Evolutionary conservation across 37 sponge, comb jelly and placozoan species (phyloP).

Genomic region (Agelas oroides): DNA sequence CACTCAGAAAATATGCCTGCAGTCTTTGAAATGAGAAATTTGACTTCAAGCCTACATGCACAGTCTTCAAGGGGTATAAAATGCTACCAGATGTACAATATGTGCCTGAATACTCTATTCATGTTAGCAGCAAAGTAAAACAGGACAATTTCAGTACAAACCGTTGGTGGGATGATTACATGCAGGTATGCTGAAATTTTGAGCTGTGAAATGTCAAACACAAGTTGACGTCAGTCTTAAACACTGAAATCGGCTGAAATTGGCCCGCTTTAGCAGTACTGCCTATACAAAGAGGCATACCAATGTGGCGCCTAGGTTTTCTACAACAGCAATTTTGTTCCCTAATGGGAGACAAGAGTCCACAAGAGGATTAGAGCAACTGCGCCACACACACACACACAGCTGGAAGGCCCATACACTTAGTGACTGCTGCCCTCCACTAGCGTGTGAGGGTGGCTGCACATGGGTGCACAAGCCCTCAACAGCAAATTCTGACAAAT

Average conservation of each 20-base stretch:
- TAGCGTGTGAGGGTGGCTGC: constrained; percentile 36
- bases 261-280: too few species aligned
- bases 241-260: too few species aligned
- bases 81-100: too few species aligned
- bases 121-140: too few species aligned
- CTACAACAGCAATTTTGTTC: constrained; percentile 97
- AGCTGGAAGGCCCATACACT: constrained; percentile 52
- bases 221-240: too few species aligned
- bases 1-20: neutral
- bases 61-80: too few species aligned
- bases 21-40: neutral
- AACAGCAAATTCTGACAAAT: constrained; percentile 23
- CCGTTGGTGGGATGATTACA: too few species aligned
- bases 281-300: constrained; percentile 41
- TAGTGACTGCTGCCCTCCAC: constrained; percentile 36
- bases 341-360: constrained; percentile 60
- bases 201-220: too few species aligned
- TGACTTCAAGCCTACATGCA: neutral
- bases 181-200: too few species aligned
- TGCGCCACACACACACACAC: neutral
- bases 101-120: too few species aligned
- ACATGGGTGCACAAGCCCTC: constrained; percentile 30
- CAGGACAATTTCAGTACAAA: too few species aligned
- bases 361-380: constrained; percentile 5
- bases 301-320: constrained; percentile 96